Conservation (phyloP, 2,113 vertebrate genomes). For the Lophius piscatorius region DNA sequence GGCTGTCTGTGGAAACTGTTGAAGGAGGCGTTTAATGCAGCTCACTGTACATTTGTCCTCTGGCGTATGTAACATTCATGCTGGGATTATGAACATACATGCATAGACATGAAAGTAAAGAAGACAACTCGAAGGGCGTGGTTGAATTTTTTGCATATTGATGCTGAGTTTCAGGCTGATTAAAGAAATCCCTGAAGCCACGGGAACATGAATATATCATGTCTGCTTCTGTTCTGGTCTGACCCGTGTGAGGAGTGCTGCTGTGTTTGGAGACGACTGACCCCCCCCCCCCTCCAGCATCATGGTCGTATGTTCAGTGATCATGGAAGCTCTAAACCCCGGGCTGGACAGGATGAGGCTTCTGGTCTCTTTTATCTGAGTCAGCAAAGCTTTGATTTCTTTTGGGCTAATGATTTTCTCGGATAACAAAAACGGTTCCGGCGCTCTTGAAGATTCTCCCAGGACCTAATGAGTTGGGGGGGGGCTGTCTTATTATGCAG, state of each 20-base stretch:
- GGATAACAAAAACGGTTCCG: constrained; percentile 21
- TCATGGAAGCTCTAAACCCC: not conserved
- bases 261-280: not conserved
- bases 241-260: not conserved
- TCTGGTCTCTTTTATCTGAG: constrained; percentile 11
- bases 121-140: not conserved
- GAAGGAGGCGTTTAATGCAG: not conserved
- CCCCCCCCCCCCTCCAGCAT: not conserved
- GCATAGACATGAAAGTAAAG: constrained; percentile 1
- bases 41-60: not conserved
- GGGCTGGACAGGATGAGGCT: constrained; percentile 3
- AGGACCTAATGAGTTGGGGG: constrained; percentile 49
- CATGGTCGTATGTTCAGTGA: not conserved
- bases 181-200: not conserved
- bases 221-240: not conserved
- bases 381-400: constrained; percentile 18
- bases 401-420: constrained; percentile 11
- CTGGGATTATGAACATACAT: not conserved
- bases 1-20: not conserved
- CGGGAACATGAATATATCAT: constrained; percentile 14
- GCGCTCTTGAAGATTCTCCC: constrained; percentile 20
- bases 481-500: constrained; percentile 52
- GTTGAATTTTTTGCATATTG: constrained; percentile 4
- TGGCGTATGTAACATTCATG: not conserved
- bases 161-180: constrained; percentile 10